Evolutionary conservation across 2,797 vertebrate species (phyloP), one percentile per base, ranked within the genome.

Genomic region (Macrochelys suwanniensis): DNA sequence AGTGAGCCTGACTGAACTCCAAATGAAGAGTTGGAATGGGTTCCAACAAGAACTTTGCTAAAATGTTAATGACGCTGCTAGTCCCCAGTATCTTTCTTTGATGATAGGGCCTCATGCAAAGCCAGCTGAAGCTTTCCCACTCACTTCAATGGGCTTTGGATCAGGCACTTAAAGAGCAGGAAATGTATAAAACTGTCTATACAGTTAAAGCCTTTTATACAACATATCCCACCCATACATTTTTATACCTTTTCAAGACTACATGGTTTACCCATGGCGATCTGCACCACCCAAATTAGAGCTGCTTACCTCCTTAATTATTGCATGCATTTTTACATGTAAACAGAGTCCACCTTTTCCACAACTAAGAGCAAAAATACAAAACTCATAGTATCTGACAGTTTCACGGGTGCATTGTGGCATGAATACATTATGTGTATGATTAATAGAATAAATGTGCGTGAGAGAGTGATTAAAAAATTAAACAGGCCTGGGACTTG

Each of bases 401-500:
- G 26, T 28, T 92, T 81, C 65, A 45, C 56, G 78, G 54, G 51
- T 78, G 71, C 65, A 85, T 79, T 87, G 54, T 80, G 87, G 53
- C 88, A 91, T 96, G 89, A 91, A 90, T 51, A 65, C 26, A 56
- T 95, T 37, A 59, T 37, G 37, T 92, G 11, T 28, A 56, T 88
- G 68, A 93, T 82, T 82, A 95, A 95, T 47, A 56, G 80, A 94
- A 94, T 50, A 92, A 82, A 96, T 37, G 57, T 82, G 7, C 56
- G 23, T 87, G 74, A 84, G 83, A 82, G 84, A 80, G 76, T 85
- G 90, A 96, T 95, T 95, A 97, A 95, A 95, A 94, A 94, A 94
- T 87, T 88, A 89, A 96, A 96, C 95, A 94, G 89, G 94, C 92
- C 80, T 76, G 82, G 82, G 77, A 86, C 71, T 96, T 76, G 85